Evolutionary conservation across 2,113 vertebrate genomes (phyloP), one percentile per base, ranked within the genome.

Genomic region (Heterotilapia buettikoferi): DNA sequence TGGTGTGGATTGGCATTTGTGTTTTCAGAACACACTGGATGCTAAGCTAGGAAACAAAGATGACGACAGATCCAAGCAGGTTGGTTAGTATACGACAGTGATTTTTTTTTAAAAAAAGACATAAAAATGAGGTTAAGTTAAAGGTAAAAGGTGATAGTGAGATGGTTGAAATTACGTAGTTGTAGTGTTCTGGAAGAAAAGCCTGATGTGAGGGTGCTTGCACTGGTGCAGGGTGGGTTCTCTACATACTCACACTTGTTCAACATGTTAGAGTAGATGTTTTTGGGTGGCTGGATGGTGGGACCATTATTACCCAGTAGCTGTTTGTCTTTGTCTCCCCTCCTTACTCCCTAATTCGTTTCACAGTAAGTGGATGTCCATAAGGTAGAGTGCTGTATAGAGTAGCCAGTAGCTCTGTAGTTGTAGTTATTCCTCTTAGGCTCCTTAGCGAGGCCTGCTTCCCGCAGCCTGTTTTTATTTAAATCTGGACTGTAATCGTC

Each of bases 241-340:
- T 97, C 96, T 96, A 95, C 96, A 95, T 96, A 94, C 96, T 80
- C 59, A 38, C 80, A 76, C 9, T 36, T 88, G 84, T 90, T 71
- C 85, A 88, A 90, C 66, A 87, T n/a, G 24, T 82, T 88, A 88
- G 82, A 78, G 53, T 86, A 93, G 88, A 91, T 90, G 45, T 83
- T 89, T 66, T 88, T 94, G 84, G 86, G 88, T 96, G 96, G 96
- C 96, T 96, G 96, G 93, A 95, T 95, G 96, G 95, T 95, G 95
- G 96, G 96, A 97, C 96, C 96, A 96, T 96, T 93, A 92, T 93
- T 91, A 13, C 50, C 78, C 81, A 52, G 81, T 92, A 94, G 91
- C 80, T 86, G 82, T 87, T 82, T 90, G 84, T 89, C 83, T 92
- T 84, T 61, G 84, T 92, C 57, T 83, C 76, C 45, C 52, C 36